Base-by-base conservation (phyloP, 2,888 invertebrate genomes). In the Oxyteleia sp. region DNA sequence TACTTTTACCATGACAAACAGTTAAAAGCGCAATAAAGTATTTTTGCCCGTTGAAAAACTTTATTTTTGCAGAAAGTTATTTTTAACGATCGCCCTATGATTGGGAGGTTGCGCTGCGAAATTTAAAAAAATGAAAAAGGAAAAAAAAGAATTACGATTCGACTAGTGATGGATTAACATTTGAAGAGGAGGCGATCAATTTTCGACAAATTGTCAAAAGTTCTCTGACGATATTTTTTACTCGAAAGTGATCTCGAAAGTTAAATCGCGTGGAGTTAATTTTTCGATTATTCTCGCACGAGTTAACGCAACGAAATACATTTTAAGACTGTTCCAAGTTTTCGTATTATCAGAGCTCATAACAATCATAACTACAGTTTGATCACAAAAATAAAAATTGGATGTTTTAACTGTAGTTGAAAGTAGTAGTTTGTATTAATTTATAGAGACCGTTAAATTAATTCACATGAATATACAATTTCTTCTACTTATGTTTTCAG, bases 101-200 rank as follows among this genome's bases (percentile, higher is more conserved):
- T 47, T 59, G 49, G 18, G 23, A 63, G 20, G 13, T 13, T 38
- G 41, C 16, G 32, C 29, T 35, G 45, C 26, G 11, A 45, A 71
- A 35, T 51, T 45, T n/a, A n/a, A n/a, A n/a, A n/a, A n/a, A n/a
- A n/a, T n/a, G n/a, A 15, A 49, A 51, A 29, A 29, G 29, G 18
- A 29, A 51, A 59, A 38, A 26, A 32, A 8, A 32, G 10, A 32
- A 32, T 10, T 32, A 16, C 35, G 23, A 59, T 49, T 59, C 16
- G 2, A 11, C 4, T 32, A 49, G 16, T 59, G 71, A 61, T 51
- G 59, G 59, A 71, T 61, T 71, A 59, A 49, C 41, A 23, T 49
- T n/a, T 16, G 16, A 23, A 5, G 23, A 35, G n/a, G 10, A 32
- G 29, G 38, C 35, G 55, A 57, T 47, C 69, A 47, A 18, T 57